Evolutionary conservation across 2,113 vertebrate species (phyloP).

Genomic region (Cheirogaleus medius): DNA sequence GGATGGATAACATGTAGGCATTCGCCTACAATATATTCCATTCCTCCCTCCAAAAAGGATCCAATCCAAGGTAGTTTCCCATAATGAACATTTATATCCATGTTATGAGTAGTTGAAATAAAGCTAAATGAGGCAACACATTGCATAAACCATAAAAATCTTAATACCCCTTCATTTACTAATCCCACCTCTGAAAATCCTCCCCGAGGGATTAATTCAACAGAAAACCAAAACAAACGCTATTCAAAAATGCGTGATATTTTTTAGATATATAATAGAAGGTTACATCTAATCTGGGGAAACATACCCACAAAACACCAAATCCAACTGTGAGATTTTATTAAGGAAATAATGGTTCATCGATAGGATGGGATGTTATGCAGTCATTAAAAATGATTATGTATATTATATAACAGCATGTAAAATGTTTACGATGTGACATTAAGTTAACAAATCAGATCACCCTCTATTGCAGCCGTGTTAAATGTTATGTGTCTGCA

Average conservation of each 20-base stretch:
- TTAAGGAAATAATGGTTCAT: constrained; percentile 68
- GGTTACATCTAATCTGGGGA: constrained; percentile 52
- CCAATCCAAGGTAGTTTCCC: constrained; percentile 12
- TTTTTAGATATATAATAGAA: constrained; percentile 4
- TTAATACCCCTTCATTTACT: constrained; percentile 26
- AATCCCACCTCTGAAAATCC: constrained; percentile 54
- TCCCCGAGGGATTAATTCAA: constrained; percentile 59
- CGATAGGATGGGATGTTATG: constrained; percentile 44
- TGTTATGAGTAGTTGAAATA: constrained; percentile 58
- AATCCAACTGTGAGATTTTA: constrained; percentile 76
- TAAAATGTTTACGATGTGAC: constrained; percentile 51
- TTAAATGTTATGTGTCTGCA: background rate
- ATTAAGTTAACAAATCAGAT: constrained; percentile 71
- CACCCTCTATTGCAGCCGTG: background rate
- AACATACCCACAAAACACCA: constrained; percentile 42
- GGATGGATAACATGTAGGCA: background rate
- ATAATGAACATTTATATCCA: constrained; percentile 25
- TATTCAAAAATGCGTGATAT: constrained; percentile 42
- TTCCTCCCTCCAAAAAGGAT: constrained; percentile 34
- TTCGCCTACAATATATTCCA: background rate
- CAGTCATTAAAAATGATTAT: constrained; percentile 73
- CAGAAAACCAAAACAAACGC: constrained; percentile 60
- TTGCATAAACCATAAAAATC: constrained; percentile 53
- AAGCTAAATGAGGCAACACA: constrained; percentile 68
- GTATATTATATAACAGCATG: constrained; percentile 66